These are phyloP conservation scores for Deroplatys truncata DNA, from an alignment of 2,888 invertebrate genomes.

Conservation along the genomic window DNA sequence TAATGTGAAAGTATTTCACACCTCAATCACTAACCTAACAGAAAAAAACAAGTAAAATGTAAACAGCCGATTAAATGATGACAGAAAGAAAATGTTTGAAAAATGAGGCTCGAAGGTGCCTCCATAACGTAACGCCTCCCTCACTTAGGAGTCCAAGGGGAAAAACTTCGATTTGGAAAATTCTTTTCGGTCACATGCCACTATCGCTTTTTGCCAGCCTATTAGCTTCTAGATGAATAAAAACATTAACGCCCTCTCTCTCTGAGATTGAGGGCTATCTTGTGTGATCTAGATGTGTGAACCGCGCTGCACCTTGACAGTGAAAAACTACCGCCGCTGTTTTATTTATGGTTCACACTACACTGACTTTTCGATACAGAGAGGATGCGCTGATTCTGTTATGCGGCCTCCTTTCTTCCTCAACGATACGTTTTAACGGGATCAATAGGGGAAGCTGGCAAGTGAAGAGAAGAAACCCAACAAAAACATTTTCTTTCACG, in stretches of 20 bases:
- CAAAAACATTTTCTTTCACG: too few relatives aligned
- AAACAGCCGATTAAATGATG: background rate
- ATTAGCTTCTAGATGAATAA: background rate
- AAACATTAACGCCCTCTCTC: background rate
- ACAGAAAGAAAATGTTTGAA: background rate
- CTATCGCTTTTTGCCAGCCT: background rate
- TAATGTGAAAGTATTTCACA: too few relatives aligned
- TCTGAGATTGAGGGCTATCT: background rate
- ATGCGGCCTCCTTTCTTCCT: background rate
- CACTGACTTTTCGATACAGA: slow-evolving; percentile 20
- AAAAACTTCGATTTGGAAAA: background rate
- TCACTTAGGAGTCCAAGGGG: background rate
- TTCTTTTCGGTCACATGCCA: background rate
- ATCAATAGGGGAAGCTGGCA: background rate
- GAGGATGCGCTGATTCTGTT: background rate
- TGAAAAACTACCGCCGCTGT: slow-evolving; percentile 20
- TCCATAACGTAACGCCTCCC: background rate
- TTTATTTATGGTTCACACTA: slow-evolving; percentile 23
- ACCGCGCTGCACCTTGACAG: background rate
- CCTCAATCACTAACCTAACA: too few relatives aligned
- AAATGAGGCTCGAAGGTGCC: background rate
- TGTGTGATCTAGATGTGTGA: background rate
- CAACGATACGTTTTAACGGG: background rate
- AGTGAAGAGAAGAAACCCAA: background rate
- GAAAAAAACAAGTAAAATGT: background rate